These are phyloP conservation scores for Pampus argenteus DNA, from an alignment of 2,797 vertebrate genomes.

Conservation along the genomic window DNA sequence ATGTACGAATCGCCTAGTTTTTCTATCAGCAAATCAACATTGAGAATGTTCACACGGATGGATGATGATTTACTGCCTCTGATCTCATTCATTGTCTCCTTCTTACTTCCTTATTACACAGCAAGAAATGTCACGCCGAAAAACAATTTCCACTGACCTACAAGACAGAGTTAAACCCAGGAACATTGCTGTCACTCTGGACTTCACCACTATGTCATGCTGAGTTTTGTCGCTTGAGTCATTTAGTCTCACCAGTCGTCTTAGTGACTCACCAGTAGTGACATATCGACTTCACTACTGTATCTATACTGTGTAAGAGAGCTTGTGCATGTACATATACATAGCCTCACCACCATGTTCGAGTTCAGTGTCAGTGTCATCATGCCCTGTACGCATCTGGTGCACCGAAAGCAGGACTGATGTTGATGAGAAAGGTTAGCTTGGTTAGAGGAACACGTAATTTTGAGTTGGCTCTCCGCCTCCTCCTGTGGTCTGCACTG, in stretches of 20 bases:
- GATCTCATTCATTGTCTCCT: not conserved
- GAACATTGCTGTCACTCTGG: constrained; percentile 46
- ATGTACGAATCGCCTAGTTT: not conserved
- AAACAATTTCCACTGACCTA: constrained; percentile 36
- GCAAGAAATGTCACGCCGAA: not conserved
- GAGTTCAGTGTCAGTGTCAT: constrained; percentile 18
- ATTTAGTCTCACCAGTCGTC: constrained; percentile 29
- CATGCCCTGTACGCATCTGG: constrained; percentile 33
- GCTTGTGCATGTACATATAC: not conserved
- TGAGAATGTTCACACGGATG: not conserved
- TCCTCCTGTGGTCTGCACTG: constrained; percentile 62
- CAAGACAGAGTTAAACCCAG: constrained; percentile 17
- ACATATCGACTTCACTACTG: constrained; percentile 14
- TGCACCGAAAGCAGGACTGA: constrained; percentile 34
- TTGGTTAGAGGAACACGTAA: constrained; percentile 67
- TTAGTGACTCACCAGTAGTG: constrained; percentile 58
- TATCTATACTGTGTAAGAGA: constrained; percentile 6
- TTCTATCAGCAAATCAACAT: not conserved
- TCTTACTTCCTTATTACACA: constrained; percentile 11
- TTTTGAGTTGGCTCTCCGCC: constrained; percentile 67
- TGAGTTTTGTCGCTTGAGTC: constrained; percentile 45
- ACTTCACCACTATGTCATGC: constrained; percentile 51
- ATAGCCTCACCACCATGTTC: constrained; percentile 3
- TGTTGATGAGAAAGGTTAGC: constrained; percentile 67
- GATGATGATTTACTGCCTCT: not conserved